Evolutionary conservation across 2,113 vertebrate species (phyloP), one percentile per base, ranked within the genome.

Genomic region (Cranoglanis bouderius): DNA sequence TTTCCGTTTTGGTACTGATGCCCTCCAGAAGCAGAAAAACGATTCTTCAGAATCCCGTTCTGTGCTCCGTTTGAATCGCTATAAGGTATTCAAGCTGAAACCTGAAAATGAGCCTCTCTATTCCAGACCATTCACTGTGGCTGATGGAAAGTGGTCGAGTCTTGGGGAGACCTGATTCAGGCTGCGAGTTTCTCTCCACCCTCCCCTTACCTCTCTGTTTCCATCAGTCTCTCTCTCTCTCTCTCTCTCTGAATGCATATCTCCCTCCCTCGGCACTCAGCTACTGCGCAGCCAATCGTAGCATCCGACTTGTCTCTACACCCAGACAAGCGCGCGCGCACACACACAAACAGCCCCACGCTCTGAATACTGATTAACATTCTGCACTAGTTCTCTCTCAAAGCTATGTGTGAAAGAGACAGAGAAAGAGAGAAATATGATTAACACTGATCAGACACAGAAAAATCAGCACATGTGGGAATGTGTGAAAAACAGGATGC

Each of bases 281-380:
- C 89, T 86, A 92, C 92, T 89, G 91, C 38, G 90, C 93, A 94
- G 94, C 95, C 91, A 95, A 96, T 96, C 95, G 93, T 91, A 93
- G 84, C 67, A 88, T 90, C 92, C 92, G 92, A 87, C 85, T 89
- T 89, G 77, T 92, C 92, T 91, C 38, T 89, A 90, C 90, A 90
- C 84, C 88, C 85, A 92, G 82, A 86, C 43, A 91, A 59, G 40
- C 83, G 88, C 75, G 78, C 67, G 38, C 82, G 74, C 29, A 72
- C 78, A 61, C 84, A 91, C 85, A 83, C 46, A 75, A 74, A 92
- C 85, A 70, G 89, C 80, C 85, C 86, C 87, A 92, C 67, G 88
- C 90, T 90, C 19, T 86, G 72, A 88, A 89, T 78, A 89, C 84
- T 4, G 88, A 94, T 96, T 92, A 93, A 91, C 91, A 95, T 95